These are phyloP conservation scores for Deilephila porcellus DNA, from an alignment of 2,888 invertebrate genomes.

Conservation along the genomic window DNA sequence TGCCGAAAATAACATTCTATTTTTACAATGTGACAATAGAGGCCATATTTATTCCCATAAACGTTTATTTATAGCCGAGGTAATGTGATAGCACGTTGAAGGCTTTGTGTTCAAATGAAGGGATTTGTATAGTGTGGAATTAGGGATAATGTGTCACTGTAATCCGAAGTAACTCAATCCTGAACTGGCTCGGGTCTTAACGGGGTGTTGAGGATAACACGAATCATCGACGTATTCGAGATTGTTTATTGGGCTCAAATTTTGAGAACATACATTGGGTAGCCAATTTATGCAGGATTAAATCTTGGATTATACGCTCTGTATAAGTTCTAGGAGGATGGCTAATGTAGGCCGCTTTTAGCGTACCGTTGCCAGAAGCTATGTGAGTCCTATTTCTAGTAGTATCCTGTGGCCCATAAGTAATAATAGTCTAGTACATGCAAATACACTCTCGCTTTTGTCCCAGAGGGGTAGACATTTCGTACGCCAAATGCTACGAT, in stretches of 20 bases:
- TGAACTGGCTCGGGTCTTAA: not conserved
- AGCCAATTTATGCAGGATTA: not conserved
- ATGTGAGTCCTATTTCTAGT: too few relatives aligned
- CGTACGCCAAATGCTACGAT: too few relatives aligned
- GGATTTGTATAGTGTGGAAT: slow-evolving; percentile 27
- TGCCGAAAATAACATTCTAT: slow-evolving; percentile 14
- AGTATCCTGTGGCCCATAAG: too few relatives aligned
- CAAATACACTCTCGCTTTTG: too few relatives aligned
- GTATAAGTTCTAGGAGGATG: too few relatives aligned
- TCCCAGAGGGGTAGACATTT: too few relatives aligned
- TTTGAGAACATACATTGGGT: not conserved
- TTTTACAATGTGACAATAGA: not conserved
- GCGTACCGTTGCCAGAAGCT: too few relatives aligned
- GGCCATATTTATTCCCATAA: slow-evolving; percentile 13
- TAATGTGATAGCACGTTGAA: slow-evolving; percentile 20
- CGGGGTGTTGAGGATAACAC: slow-evolving; percentile 7
- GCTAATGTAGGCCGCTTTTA: too few relatives aligned
- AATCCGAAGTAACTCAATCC: slow-evolving; percentile 19
- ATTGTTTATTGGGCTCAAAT: not conserved
- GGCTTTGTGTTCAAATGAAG: slow-evolving; percentile 17
- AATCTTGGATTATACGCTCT: too few relatives aligned
- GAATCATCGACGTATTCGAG: not conserved
- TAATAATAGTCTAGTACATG: too few relatives aligned
- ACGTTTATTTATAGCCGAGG: slow-evolving; percentile 7
- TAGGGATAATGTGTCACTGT: slow-evolving; percentile 16